These are phyloP conservation scores for Condylostylus longicornis DNA, from an alignment of 1,140 invertebrate species.

Conservation along the genomic window DNA sequence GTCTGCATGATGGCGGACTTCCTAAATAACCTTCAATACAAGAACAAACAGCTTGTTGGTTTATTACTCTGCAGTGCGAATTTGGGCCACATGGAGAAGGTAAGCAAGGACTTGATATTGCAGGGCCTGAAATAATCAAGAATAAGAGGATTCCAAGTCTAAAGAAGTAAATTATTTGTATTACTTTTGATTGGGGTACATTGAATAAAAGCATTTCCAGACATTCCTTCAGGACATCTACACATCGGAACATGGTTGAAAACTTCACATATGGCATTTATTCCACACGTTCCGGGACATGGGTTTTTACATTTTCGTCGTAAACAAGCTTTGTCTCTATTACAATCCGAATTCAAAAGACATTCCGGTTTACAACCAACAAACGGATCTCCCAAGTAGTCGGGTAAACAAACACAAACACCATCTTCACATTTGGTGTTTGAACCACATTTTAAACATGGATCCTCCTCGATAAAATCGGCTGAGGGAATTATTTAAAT, in stretches of 20 bases:
- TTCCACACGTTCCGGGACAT: slow-evolving; percentile 49
- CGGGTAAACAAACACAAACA: slow-evolving; percentile 36
- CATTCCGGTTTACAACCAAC: slow-evolving; percentile 26
- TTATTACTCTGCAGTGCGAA: slow-evolving; percentile 34
- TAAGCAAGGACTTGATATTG: slow-evolving; percentile 42
- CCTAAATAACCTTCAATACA: slow-evolving; percentile 44
- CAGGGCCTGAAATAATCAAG: slow-evolving; percentile 32
- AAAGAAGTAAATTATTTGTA: slow-evolving; percentile 13
- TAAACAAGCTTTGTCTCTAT: slow-evolving; percentile 42
- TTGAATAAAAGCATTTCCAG: slow-evolving; percentile 26
- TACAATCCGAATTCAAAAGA: slow-evolving; percentile 34
- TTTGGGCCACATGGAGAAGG: slow-evolving; percentile 47
- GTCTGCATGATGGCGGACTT: slow-evolving; percentile 61
- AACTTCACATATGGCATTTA: slow-evolving; percentile 46
- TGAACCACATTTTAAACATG: slow-evolving; percentile 53
- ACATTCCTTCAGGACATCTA: slow-evolving; percentile 39
- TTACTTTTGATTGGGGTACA: slow-evolving; percentile 32
- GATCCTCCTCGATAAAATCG: slow-evolving; percentile 21
- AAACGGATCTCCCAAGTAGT: slow-evolving; percentile 43
- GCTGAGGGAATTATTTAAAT: slow-evolving; percentile 28
- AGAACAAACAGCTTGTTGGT: slow-evolving; percentile 43
- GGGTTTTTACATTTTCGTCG: slow-evolving; percentile 48
- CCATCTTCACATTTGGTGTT: slow-evolving; percentile 47
- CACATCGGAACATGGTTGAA: slow-evolving; percentile 51
- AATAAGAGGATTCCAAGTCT: slow-evolving; percentile 44